A percentile compares a stretch with the other conserved stretches of the same genome.
Conservation (phyloP, 2,888 invertebrate genomes). For the Eudasyphora cyanicolor region DNA sequence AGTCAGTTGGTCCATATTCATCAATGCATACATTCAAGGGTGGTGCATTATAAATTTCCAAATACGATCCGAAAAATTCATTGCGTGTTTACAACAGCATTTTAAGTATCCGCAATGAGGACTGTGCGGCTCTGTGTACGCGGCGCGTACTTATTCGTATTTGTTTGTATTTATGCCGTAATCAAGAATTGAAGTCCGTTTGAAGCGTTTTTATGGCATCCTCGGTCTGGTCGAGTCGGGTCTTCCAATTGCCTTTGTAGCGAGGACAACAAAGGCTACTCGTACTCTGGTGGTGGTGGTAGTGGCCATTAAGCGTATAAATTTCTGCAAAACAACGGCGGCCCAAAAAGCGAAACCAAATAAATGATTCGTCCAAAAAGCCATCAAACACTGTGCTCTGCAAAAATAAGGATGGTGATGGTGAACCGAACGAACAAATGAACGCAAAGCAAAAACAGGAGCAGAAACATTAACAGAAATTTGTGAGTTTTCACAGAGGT, state of each 20-base stretch:
- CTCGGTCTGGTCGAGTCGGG: no score
- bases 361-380: slow-evolving; percentile 17
- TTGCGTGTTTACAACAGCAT: slow-evolving; percentile 52
- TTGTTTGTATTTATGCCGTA: slow-evolving; percentile 31
- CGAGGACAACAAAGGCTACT: not conserved
- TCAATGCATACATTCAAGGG: not conserved
- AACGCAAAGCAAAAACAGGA: not conserved
- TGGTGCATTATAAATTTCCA: slow-evolving; percentile 43
- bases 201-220: slow-evolving; percentile 36
- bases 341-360: not conserved
- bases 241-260: not conserved
- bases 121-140: not conserved
- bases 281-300: slow-evolving; percentile 28
- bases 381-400: slow-evolving; percentile 21
- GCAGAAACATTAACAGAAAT: slow-evolving; percentile 24
- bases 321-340: slow-evolving; percentile 18
- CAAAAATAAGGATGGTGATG: not conserved
- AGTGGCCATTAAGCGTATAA: slow-evolving; percentile 44
- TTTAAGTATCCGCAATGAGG: slow-evolving; percentile 26
- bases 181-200: slow-evolving; percentile 27
- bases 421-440: not conserved
- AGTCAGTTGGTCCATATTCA: not conserved
- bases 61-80: slow-evolving; percentile 8
- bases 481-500: not conserved
- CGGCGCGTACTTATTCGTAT: not conserved